A percentile compares a stretch with the other conserved stretches of the same genome.
phyloP scores from a whole-genome alignment of 2,888 invertebrate species.

The Amphipyra berbera region DNA sequence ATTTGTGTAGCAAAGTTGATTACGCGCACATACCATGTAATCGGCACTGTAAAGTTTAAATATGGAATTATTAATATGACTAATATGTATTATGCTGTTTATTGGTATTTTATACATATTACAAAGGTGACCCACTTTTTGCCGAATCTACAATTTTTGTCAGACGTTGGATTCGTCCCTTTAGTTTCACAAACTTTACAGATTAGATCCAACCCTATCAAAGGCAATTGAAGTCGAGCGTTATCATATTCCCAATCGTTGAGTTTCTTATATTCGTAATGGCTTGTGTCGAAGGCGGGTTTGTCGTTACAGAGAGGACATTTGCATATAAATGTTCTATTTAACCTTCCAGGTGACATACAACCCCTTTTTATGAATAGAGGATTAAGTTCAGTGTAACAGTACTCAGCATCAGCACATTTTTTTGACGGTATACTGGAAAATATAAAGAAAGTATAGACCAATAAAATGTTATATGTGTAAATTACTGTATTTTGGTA shows the following conservation, averaged over 20 bases:
- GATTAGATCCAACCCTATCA: constrained; percentile 65
- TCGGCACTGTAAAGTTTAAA: constrained; percentile 68
- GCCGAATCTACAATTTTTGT: constrained; percentile 70
- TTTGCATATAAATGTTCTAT: constrained; percentile 79
- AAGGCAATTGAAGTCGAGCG: constrained; percentile 64
- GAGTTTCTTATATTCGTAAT: constrained; percentile 72
- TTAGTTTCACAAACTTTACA: constrained; percentile 78
- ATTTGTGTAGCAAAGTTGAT: constrained; percentile 76
- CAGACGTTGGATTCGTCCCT: constrained; percentile 62
- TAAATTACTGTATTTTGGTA: no score
- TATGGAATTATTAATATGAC: not conserved
- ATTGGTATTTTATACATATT: constrained; percentile 8
- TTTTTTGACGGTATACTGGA: constrained; percentile 61
- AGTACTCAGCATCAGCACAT: constrained; percentile 69
- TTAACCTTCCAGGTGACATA: constrained; percentile 66
- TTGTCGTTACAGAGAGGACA: constrained; percentile 82
- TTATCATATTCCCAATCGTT: constrained; percentile 80
- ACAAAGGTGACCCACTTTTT: constrained; percentile 62
- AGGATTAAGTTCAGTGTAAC: constrained; percentile 76
- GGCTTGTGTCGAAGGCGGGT: constrained; percentile 66
- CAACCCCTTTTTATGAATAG: constrained; percentile 78
- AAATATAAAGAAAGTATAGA: constrained; percentile 13
- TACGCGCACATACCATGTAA: constrained; percentile 69
- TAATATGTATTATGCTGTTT: no score
- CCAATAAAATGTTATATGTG: no score